phyloP scores from a whole-genome alignment of 2,113 vertebrate species.

The Nestor notabilis region DNA sequence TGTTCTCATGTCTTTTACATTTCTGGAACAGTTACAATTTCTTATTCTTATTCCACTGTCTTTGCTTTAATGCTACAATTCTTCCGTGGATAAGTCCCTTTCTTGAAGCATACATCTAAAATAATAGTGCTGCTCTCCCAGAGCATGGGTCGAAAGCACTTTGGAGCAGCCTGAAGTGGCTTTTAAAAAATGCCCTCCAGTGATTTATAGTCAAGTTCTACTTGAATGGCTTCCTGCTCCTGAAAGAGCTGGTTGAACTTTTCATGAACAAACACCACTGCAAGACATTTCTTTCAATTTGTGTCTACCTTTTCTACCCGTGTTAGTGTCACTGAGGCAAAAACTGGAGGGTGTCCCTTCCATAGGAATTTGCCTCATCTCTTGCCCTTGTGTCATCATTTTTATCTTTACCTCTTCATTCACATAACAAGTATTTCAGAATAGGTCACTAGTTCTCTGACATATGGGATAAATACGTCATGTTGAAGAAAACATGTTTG shows the following conservation, averaged over 20 bases:
- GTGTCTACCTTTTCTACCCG: not conserved
- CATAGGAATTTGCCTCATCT: not conserved
- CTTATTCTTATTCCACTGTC: not conserved
- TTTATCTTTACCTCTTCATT: not conserved
- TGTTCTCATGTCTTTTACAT: not conserved
- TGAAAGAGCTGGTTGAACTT: constrained; percentile 15
- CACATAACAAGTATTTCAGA: not conserved
- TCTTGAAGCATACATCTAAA: not conserved
- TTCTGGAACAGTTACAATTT: not conserved
- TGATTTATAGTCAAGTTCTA: not conserved
- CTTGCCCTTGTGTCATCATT: not conserved
- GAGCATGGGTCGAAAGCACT: not conserved
- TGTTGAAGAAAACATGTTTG: not conserved
- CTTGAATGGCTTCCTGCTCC: not conserved
- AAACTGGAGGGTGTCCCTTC: not conserved
- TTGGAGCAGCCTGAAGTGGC: not conserved
- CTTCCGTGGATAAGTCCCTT: not conserved
- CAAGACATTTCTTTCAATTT: not conserved
- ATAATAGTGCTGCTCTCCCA: not conserved
- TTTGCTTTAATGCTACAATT: not conserved
- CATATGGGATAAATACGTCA: not conserved
- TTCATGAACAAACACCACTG: not conserved
- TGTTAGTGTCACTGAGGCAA: not conserved
- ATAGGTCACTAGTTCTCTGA: not conserved
- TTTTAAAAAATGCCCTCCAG: constrained; percentile 35